Base-by-base conservation (phyloP, 2,797 vertebrate genomes). In the Esox masquinongy region DNA sequence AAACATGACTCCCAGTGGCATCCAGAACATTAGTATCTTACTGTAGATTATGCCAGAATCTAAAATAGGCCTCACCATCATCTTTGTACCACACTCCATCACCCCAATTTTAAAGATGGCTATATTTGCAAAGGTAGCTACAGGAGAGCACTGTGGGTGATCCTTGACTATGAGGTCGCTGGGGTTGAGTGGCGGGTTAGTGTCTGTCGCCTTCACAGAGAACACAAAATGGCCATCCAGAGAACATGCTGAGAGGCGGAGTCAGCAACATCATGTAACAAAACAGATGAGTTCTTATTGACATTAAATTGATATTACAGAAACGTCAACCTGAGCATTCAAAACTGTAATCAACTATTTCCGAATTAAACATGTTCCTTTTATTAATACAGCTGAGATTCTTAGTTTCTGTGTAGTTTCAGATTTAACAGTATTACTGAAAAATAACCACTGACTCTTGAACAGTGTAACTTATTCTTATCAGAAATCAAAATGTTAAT, bases 221-320 rank as follows among this genome's bases (percentile, higher is more conserved):
- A 93, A 93, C 75, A 93, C 88, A 82, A 93, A 90, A 78, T 92
- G 84, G 83, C 91, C 88, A 0, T 93, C 92, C 80, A 88, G 74
- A 66, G 92, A 91, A 77, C 92, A 93, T 51, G 85, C 92, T 93
- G 71, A 76, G 26, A 8, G 47, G 19, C n/a, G 15, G 34, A 43
- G 16, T 8, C 8, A 12, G 68, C 61, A n/a, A 71, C 6, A 68
- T 6, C 11, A 66, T 19, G 17, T 36, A 39, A 39, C 15, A 24
- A 8, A 63, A 63, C 22, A 63, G 31, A 66, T 0, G 17, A 34
- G 63, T 31, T 17, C 9, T 16, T 66, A 29, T 24, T 61, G n/a
- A 34, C 9, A 39, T 68, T 39, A 16, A 67, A n/a, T 39, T 14
- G 19, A 43, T 1, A 22, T 39, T 16, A 43, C 36, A 39, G 43